Evolutionary conservation across 2,113 vertebrate species (phyloP).

Genomic region (Oryzias javanicus): DNA sequence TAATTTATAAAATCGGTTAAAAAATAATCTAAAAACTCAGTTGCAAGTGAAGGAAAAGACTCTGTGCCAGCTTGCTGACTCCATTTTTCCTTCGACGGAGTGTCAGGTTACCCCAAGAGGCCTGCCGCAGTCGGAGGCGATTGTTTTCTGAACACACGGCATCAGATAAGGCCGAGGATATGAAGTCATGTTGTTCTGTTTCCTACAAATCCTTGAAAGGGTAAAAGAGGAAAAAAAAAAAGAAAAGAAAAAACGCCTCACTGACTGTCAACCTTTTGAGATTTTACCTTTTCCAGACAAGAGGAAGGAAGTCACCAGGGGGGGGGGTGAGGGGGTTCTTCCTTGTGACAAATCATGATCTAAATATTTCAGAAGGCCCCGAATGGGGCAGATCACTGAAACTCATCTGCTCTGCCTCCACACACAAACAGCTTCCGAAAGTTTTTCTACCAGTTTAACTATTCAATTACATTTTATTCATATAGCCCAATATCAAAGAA

Average conservation of each 20-base stretch:
- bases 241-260: too few species aligned
- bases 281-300: too few species aligned
- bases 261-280: too few species aligned
- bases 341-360: slow-evolving; percentile 1
- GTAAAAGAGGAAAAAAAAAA: background rate
- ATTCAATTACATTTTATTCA: too few species aligned
- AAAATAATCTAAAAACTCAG: slow-evolving; percentile 2
- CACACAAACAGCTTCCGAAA: too few species aligned
- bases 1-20: slow-evolving; percentile 28
- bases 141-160: slow-evolving; percentile 61
- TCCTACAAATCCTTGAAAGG: slow-evolving; percentile 20
- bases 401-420: too few species aligned
- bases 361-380: background rate
- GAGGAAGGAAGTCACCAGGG: too few species aligned
- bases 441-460: too few species aligned
- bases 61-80: slow-evolving; percentile 18
- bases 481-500: too few species aligned
- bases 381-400: too few species aligned
- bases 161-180: slow-evolving; percentile 61
- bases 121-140: slow-evolving; percentile 52
- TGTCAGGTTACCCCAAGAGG: slow-evolving; percentile 52
- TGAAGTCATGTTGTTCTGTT: slow-evolving; percentile 53
- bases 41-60: slow-evolving; percentile 6
- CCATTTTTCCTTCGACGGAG: slow-evolving; percentile 26
- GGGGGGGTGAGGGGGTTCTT: background rate